Evolutionary conservation across 2,888 invertebrate genomes (phyloP).

Genomic region (Papilio elwesi): DNA sequence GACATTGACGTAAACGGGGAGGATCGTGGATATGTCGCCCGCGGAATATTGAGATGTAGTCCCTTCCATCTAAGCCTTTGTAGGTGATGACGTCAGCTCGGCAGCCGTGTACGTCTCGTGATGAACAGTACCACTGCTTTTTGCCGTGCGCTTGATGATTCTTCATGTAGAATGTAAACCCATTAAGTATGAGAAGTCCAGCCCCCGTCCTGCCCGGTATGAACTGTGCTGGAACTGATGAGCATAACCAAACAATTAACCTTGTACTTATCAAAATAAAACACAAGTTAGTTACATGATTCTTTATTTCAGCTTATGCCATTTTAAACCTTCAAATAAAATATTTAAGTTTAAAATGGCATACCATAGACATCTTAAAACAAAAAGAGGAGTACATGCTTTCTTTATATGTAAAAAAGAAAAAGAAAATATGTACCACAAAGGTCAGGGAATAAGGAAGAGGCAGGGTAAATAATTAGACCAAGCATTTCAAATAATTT

Average conservation of each 20-base stretch:
- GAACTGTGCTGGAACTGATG: slow-evolving; percentile 77
- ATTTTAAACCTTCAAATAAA: slow-evolving; percentile 20
- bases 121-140: slow-evolving; percentile 81
- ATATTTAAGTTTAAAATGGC: slow-evolving; percentile 24
- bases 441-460: slow-evolving; percentile 43
- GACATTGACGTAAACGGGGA: slow-evolving; percentile 73
- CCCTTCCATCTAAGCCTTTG: slow-evolving; percentile 71
- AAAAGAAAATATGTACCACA: slow-evolving; percentile 45
- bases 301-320: slow-evolving; percentile 41
- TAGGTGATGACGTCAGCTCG: slow-evolving; percentile 79
- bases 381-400: slow-evolving; percentile 14
- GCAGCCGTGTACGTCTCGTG: slow-evolving; percentile 76
- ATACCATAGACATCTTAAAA: slow-evolving; percentile 1
- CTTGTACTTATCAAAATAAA: slow-evolving; percentile 47
- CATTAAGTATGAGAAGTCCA: slow-evolving; percentile 73
- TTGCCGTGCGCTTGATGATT: slow-evolving; percentile 80
- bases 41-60: slow-evolving; percentile 78
- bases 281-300: slow-evolving; percentile 50
- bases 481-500: slow-evolving; percentile 55
- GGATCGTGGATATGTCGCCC: slow-evolving; percentile 76
- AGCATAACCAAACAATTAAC: slow-evolving; percentile 50
- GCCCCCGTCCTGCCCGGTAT: slow-evolving; percentile 78
- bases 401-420: slow-evolving; percentile 34
- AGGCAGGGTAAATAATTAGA: slow-evolving; percentile 64
- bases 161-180: slow-evolving; percentile 80